Percentiles rank a stretch among this genome's conserved stretches.
Evolutionary conservation across 2,888 invertebrate genomes (phyloP).

Genomic region (Allophyes oxyacanthae): DNA sequence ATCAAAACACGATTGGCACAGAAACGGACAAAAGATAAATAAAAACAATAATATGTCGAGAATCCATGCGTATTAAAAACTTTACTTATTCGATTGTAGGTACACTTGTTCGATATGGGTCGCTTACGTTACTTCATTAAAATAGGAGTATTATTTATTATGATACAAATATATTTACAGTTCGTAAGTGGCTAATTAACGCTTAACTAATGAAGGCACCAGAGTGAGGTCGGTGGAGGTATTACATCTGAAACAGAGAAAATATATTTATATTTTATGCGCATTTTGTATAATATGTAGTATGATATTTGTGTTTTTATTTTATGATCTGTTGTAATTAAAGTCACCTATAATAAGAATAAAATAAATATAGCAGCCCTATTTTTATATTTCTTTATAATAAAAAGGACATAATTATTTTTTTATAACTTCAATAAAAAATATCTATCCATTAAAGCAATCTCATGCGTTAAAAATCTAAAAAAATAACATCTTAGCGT

Average conservation of each 20-base stretch:
- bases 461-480: too few species aligned
- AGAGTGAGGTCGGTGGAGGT: slow-evolving; percentile 88
- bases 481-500: too few species aligned
- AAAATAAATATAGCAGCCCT: too few species aligned
- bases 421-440: too few species aligned
- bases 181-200: slow-evolving; percentile 76
- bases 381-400: too few species aligned
- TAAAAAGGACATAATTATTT: too few species aligned
- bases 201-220: slow-evolving; percentile 87
- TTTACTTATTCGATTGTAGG: slow-evolving; percentile 73
- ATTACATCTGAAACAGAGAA: slow-evolving; percentile 72
- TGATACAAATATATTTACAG: slow-evolving; percentile 85
- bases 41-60: slow-evolving; percentile 68
- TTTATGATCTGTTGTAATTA: too few species aligned
- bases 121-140: slow-evolving; percentile 74
- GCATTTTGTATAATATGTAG: too few species aligned
- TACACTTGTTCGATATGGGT: slow-evolving; percentile 84
- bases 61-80: slow-evolving; percentile 59
- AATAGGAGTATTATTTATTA: slow-evolving; percentile 78
- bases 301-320: too few species aligned
- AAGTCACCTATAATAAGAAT: too few species aligned
- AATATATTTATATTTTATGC: too few species aligned
- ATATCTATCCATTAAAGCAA: too few species aligned
- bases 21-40: slow-evolving; percentile 64
- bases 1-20: slow-evolving; percentile 81